Conservation (phyloP, 2,888 invertebrate genomes). For the Parapristionchus giblindavisi region DNA sequence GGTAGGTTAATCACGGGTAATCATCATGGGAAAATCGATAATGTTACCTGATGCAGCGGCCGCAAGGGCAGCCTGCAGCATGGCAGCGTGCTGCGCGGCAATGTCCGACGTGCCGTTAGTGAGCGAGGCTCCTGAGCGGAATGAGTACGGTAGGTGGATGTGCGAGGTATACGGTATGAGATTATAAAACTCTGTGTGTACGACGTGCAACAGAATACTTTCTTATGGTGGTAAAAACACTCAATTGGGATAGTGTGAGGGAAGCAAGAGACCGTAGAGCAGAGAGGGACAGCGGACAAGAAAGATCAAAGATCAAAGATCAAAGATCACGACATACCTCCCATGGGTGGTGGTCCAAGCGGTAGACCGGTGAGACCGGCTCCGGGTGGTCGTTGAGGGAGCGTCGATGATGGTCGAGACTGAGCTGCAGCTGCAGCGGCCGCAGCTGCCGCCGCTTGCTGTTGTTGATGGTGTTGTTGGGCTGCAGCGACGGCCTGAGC, state of each 20-base stretch:
- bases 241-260: background rate
- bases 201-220: background rate
- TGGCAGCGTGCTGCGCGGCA: conserved; percentile 17
- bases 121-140: conserved; percentile 15
- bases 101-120: conserved; percentile 35
- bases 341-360: background rate
- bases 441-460: no score
- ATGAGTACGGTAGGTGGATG: background rate
- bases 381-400: conserved; percentile 3
- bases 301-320: background rate
- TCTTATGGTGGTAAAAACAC: background rate
- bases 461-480: no score
- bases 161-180: background rate
- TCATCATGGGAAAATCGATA: background rate
- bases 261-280: background rate
- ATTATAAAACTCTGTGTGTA: background rate
- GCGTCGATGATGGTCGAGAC: conserved; percentile 3
- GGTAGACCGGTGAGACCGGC: conserved; percentile 20
- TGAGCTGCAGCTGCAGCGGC: background rate
- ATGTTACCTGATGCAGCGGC: conserved; percentile 19
- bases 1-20: no score
- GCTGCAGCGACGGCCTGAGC: no score
- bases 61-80: conserved; percentile 25
- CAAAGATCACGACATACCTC: conserved; percentile 7
- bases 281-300: background rate